A percentile compares a stretch with the other conserved stretches of the same genome.
These are phyloP conservation scores for Hirtodrosophila cameraria DNA, from an alignment of 2,888 invertebrate genomes.

Conservation along the genomic window DNA sequence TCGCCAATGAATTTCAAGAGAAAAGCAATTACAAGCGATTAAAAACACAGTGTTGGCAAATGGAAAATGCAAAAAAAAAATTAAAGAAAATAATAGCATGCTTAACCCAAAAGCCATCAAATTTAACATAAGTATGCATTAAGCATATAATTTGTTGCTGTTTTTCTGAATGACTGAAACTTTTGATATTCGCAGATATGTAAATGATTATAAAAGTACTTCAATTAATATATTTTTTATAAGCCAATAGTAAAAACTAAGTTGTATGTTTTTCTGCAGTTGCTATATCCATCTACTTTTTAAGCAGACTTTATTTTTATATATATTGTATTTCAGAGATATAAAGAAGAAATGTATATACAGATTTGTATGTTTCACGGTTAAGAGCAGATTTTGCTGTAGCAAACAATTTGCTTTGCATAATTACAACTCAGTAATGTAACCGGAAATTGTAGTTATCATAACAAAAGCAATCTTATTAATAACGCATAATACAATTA, in stretches of 20 bases:
- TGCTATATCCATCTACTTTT: too few relatives aligned
- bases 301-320: too few relatives aligned
- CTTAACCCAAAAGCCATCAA: not conserved
- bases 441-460: conserved; percentile 37
- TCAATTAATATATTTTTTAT: too few relatives aligned
- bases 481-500: conserved; percentile 53
- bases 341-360: too few relatives aligned
- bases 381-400: too few relatives aligned
- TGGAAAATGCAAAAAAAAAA: conserved; percentile 34
- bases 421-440: not conserved
- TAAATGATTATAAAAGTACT: too few relatives aligned
- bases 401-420: not conserved
- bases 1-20: conserved; percentile 38
- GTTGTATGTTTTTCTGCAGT: too few relatives aligned
- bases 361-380: too few relatives aligned
- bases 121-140: conserved; percentile 42
- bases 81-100: conserved; percentile 22
- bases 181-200: too few relatives aligned
- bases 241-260: too few relatives aligned
- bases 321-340: too few relatives aligned
- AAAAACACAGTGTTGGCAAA: conserved; percentile 51
- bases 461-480: conserved; percentile 30
- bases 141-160: conserved; percentile 34
- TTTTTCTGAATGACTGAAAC: too few relatives aligned
- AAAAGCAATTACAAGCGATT: conserved; percentile 60